These are phyloP conservation scores for Danio choprae DNA, from an alignment of 2,797 vertebrate species.

Conservation along the genomic window DNA sequence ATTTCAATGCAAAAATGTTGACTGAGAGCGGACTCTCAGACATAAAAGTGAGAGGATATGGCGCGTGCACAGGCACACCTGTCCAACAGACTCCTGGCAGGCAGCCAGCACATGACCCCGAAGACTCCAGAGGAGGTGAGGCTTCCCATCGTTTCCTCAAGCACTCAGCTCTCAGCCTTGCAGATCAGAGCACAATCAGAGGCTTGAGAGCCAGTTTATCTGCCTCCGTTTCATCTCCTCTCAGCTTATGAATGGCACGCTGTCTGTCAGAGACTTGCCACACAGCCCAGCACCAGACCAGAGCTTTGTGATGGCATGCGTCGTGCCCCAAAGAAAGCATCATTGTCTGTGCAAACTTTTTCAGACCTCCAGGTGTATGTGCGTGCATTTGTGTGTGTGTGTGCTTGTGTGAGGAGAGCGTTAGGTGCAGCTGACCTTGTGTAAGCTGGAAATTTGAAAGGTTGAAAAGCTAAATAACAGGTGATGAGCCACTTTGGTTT, in stretches of 20 bases:
- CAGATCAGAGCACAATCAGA: slow-evolving; percentile 50
- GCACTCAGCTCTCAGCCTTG: slow-evolving; percentile 53
- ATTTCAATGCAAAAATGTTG: background rate
- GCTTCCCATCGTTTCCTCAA: slow-evolving; percentile 34
- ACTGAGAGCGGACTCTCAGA: slow-evolving; percentile 21
- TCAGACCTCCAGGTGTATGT: slow-evolving; percentile 62
- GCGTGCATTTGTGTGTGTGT: slow-evolving; percentile 39
- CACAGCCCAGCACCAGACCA: slow-evolving; percentile 47
- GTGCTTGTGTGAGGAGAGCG: background rate
- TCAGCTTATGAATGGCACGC: slow-evolving; percentile 42
- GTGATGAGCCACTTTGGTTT: slow-evolving; percentile 39
- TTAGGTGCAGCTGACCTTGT: slow-evolving; percentile 43
- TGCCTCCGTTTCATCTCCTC: slow-evolving; percentile 58
- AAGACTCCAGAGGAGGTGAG: slow-evolving; percentile 40
- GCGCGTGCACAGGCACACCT: slow-evolving; percentile 53
- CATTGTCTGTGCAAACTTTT: slow-evolving; percentile 54
- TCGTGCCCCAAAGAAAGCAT: slow-evolving; percentile 57
- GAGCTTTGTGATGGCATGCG: slow-evolving; percentile 36
- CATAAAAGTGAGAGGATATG: slow-evolving; percentile 19
- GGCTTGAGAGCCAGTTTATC: slow-evolving; percentile 55
- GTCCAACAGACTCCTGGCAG: slow-evolving; percentile 48
- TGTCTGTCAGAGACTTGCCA: slow-evolving; percentile 56
- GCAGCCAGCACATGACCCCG: slow-evolving; percentile 50
- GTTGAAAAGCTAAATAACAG: slow-evolving; percentile 39
- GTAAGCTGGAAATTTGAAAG: slow-evolving; percentile 51